Evolutionary conservation across 2,797 vertebrate genomes (phyloP).

Genomic region (Staurois parvus): DNA sequence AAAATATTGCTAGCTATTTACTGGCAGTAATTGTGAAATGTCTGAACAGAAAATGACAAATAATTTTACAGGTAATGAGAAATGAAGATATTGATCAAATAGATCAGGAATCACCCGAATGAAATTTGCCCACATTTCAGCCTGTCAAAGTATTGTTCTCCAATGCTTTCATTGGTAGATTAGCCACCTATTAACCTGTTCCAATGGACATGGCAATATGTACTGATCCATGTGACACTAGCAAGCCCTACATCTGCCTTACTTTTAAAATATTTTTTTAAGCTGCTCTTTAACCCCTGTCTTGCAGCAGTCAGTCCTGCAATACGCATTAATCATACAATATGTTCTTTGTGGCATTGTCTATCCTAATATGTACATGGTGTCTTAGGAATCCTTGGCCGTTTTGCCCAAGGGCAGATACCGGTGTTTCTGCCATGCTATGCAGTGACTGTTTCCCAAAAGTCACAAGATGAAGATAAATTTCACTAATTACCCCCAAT

Average conservation of each 20-base stretch:
- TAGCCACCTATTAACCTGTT: too few relatives aligned
- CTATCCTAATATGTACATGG: conserved; percentile 47
- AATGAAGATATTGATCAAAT: too few relatives aligned
- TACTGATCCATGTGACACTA: background rate
- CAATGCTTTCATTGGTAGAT: too few relatives aligned
- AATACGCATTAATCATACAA: background rate
- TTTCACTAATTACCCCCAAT: conserved; percentile 46
- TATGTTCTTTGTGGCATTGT: conserved; percentile 26
- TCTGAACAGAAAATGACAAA: too few relatives aligned
- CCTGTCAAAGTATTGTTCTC: too few relatives aligned
- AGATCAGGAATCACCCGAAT: too few relatives aligned
- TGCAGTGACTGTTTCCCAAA: conserved; percentile 38
- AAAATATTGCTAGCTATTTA: too few relatives aligned
- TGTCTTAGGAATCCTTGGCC: conserved; percentile 43
- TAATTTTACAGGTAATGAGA: too few relatives aligned
- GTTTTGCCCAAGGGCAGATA: conserved; percentile 45
- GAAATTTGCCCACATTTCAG: too few relatives aligned
- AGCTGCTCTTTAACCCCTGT: background rate
- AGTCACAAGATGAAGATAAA: conserved; percentile 25
- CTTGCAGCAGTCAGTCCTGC: background rate
- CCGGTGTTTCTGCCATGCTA: conserved; percentile 32
- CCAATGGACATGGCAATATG: too few relatives aligned
- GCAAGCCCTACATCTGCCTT: background rate
- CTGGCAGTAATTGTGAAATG: too few relatives aligned
- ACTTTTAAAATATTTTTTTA: background rate